Percentiles rank a stretch among this genome's conserved stretches.
Evolutionary conservation across 2,888 invertebrate species (phyloP).

Genomic region (Clitarchus hookeri): DNA sequence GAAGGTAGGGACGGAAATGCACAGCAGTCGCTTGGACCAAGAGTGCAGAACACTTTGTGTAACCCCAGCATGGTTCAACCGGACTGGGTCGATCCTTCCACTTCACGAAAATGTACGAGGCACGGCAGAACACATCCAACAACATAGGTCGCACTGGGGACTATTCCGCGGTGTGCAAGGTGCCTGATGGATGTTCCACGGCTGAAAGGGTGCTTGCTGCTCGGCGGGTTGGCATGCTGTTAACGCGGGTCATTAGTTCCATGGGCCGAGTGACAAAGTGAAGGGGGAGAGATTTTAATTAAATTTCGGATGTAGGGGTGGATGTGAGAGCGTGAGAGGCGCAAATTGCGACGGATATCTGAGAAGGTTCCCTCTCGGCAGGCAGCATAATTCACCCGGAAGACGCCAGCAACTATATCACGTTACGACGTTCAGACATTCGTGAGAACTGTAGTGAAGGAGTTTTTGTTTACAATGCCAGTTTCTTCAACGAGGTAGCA

Average conservation of each 20-base stretch:
- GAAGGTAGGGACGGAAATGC: no score
- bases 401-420: not conserved
- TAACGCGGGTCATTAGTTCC: constrained; percentile 3
- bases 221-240: not conserved
- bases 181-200: not conserved
- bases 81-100: no score
- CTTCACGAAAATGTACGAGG: no score
- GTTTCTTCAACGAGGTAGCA: no score
- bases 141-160: no score
- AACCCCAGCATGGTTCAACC: no score
- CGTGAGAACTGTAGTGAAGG: no score
- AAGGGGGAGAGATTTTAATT: constrained; percentile 4
- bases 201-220: not conserved
- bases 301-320: not conserved
- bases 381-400: not conserved
- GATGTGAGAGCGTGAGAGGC: not conserved
- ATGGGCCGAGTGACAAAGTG: not conserved
- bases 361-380: not conserved
- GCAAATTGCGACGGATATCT: not conserved
- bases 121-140: no score
- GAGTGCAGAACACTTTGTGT: no score
- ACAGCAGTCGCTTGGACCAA: no score
- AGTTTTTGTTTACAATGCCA: no score
- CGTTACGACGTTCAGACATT: no score
- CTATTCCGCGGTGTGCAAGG: not conserved